Conservation (phyloP, 2,113 vertebrate species). For the Budorcas taxicolor region DNA sequence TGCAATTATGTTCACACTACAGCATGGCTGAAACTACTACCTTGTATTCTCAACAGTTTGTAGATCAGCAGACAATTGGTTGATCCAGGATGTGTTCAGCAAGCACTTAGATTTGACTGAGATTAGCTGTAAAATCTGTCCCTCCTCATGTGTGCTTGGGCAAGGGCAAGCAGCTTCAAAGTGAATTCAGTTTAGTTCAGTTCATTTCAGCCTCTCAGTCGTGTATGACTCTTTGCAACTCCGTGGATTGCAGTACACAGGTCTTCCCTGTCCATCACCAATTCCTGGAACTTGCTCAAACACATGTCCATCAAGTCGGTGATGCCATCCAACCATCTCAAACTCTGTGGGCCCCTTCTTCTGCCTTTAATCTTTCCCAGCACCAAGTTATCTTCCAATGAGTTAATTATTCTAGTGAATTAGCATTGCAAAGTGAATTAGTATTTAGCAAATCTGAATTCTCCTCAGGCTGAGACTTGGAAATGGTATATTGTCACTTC, state of each 20-base stretch:
- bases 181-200: background rate
- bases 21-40: background rate
- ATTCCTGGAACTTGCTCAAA: background rate
- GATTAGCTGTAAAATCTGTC: background rate
- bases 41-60: background rate
- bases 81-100: background rate
- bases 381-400: background rate
- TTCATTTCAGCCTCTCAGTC: background rate
- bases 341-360: background rate
- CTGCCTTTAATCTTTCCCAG: background rate
- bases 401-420: background rate
- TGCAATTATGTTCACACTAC: background rate
- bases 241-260: background rate
- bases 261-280: background rate
- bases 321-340: background rate
- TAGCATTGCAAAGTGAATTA: background rate
- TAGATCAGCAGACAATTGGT: background rate
- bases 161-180: background rate
- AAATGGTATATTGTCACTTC: background rate
- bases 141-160: background rate
- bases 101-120: background rate
- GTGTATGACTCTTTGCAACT: rapidly evolving
- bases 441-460: background rate
- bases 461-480: rapidly evolving
- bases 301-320: background rate